phyloP scores from a whole-genome alignment of 2,888 invertebrate genomes.

The Hypomecis punctinalis region DNA sequence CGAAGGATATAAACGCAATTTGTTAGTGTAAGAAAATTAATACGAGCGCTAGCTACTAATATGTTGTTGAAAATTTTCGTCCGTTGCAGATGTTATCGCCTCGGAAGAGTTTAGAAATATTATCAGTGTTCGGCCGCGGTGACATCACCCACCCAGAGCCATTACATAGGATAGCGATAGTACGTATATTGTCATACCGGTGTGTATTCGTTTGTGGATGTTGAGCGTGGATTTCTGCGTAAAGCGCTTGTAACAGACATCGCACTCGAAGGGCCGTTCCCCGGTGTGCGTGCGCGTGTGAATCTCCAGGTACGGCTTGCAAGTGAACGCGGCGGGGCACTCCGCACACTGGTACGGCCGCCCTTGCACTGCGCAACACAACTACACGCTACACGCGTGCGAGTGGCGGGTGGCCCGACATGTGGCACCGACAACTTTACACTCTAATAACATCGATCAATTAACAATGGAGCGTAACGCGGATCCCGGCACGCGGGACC shows the following conservation, averaged over 20 bases:
- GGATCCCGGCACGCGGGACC: constrained; percentile 46
- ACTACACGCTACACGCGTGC: constrained; percentile 44
- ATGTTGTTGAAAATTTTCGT: not conserved
- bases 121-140: constrained; percentile 43
- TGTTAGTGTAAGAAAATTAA: not conserved
- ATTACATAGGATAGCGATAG: constrained; percentile 23
- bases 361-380: constrained; percentile 76
- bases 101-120: constrained; percentile 36
- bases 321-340: constrained; percentile 85
- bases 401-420: constrained; percentile 46
- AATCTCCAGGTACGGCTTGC: constrained; percentile 87
- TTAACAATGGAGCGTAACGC: constrained; percentile 24
- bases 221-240: constrained; percentile 86
- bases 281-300: constrained; percentile 87
- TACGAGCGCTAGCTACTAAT: not conserved
- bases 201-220: constrained; percentile 86
- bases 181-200: constrained; percentile 70
- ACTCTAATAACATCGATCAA: constrained; percentile 40
- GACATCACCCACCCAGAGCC: constrained; percentile 12
- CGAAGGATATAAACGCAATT: not conserved
- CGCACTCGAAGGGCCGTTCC: constrained; percentile 85
- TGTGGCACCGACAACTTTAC: constrained; percentile 82
- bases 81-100: not conserved
- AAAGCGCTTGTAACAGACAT: constrained; percentile 85
- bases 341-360: constrained; percentile 84